A percentile compares a stretch with the other conserved stretches of the same genome.
Evolutionary conservation across 1,140 invertebrate species (phyloP).

Genomic region (Gerris buenoi): DNA sequence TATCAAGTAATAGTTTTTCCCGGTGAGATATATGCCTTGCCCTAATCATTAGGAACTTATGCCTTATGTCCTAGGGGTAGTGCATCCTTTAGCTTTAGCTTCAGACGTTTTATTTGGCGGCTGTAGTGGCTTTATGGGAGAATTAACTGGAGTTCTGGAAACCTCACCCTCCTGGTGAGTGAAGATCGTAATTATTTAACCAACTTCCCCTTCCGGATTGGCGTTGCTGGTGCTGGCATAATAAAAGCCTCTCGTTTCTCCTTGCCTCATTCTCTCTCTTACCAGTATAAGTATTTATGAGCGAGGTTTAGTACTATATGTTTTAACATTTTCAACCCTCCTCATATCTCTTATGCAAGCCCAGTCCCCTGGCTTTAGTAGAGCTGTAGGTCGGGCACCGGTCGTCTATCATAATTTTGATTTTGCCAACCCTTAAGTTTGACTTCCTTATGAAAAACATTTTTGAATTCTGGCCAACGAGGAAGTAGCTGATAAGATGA

Average conservation of each 20-base stretch:
- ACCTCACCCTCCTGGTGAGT: too few relatives aligned
- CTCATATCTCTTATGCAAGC: neutral
- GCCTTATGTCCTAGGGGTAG: too few relatives aligned
- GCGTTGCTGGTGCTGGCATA: neutral
- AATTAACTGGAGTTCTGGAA: too few relatives aligned
- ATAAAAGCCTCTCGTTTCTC: neutral
- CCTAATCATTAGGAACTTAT: too few relatives aligned
- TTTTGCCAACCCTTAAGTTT: neutral
- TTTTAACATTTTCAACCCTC: neutral
- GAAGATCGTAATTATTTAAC: too few relatives aligned
- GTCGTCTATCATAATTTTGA: neutral
- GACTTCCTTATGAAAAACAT: neutral
- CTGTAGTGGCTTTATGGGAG: too few relatives aligned
- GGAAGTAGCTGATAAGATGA: neutral
- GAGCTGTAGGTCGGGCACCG: neutral
- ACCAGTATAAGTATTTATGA: neutral
- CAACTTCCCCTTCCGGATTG: neutral
- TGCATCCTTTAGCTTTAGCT: too few relatives aligned
- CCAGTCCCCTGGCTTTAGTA: neutral
- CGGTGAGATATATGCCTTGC: too few relatives aligned
- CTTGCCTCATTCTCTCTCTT: neutral
- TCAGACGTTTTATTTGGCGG: too few relatives aligned
- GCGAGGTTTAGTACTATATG: neutral
- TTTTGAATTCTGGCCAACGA: neutral
- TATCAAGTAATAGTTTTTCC: too few relatives aligned